Conservation (phyloP, 2,797 vertebrate genomes). For the Poeciliopsis presidionis region DNA sequence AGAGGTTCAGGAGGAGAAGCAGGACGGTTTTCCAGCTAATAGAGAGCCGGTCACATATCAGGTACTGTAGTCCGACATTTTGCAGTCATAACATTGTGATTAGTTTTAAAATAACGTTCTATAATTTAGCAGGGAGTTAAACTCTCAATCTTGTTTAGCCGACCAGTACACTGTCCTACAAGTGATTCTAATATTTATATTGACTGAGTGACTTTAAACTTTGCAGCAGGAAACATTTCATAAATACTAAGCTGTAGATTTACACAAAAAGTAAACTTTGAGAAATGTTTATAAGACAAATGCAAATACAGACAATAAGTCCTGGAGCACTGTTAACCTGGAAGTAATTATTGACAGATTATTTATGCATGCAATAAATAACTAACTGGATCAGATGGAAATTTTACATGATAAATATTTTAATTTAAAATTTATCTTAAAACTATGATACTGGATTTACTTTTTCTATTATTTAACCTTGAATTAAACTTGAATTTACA, state of each 20-base stretch:
- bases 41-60: conserved; percentile 2
- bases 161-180: no score
- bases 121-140: not conserved
- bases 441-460: not conserved
- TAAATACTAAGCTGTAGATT: not conserved
- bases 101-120: not conserved
- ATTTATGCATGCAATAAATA: not conserved
- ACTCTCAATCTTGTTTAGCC: not conserved
- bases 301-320: not conserved
- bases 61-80: conserved; percentile 35
- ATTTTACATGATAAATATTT: not conserved
- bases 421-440: not conserved
- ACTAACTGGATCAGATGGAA: not conserved
- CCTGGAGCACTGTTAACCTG: not conserved
- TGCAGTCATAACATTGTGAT: not conserved
- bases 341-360: not conserved
- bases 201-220: not conserved
- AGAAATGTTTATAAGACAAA: not conserved
- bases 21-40: conserved; percentile 1
- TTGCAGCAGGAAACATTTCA: not conserved
- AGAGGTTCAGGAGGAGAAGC: conserved; percentile 17
- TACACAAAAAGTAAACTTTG: not conserved
- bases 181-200: not conserved
- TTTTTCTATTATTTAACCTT: not conserved
- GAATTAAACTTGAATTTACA: not conserved